These are phyloP conservation scores for Rhagophthalmus giganteus DNA, from an alignment of 2,888 invertebrate genomes.

Conservation along the genomic window DNA sequence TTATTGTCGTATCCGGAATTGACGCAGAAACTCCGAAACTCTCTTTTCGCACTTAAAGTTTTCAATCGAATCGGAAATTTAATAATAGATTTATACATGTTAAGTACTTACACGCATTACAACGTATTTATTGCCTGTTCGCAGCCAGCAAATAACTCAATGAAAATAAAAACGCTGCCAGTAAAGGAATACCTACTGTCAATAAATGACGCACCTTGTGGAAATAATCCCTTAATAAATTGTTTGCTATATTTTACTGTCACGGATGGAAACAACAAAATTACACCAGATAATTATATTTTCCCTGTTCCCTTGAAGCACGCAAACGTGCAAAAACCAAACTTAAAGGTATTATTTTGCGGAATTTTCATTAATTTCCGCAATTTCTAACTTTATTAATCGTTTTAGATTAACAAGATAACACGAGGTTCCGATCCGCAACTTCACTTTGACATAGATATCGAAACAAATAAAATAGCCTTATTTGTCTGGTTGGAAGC, in stretches of 20 bases:
- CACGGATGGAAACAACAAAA: slow-evolving; percentile 52
- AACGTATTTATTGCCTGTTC: too few species aligned
- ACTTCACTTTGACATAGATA: slow-evolving; percentile 47
- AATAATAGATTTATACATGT: too few species aligned
- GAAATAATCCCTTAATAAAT: neutral
- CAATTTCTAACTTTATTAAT: neutral
- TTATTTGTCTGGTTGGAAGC: slow-evolving; percentile 73
- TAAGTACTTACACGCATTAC: too few species aligned
- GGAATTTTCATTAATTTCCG: neutral
- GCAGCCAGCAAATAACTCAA: slow-evolving; percentile 45
- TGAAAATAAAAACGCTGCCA: neutral
- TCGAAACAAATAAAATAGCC: slow-evolving; percentile 60
- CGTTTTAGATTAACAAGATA: neutral
- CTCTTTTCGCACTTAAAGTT: too few species aligned
- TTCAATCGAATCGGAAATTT: too few species aligned
- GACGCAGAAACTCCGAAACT: too few species aligned
- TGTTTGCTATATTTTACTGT: slow-evolving; percentile 59
- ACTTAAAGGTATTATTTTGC: slow-evolving; percentile 54
- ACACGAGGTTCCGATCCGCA: too few species aligned
- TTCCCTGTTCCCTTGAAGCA: slow-evolving; percentile 65
- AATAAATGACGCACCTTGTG: slow-evolving; percentile 3
- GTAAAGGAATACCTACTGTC: slow-evolving; percentile 2
- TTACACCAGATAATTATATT: slow-evolving; percentile 68
- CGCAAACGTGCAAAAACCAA: slow-evolving; percentile 58
- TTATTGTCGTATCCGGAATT: too few species aligned